phyloP scores from a whole-genome alignment of 2,888 invertebrate genomes.

The Hirtodrosophila trivittata region DNA sequence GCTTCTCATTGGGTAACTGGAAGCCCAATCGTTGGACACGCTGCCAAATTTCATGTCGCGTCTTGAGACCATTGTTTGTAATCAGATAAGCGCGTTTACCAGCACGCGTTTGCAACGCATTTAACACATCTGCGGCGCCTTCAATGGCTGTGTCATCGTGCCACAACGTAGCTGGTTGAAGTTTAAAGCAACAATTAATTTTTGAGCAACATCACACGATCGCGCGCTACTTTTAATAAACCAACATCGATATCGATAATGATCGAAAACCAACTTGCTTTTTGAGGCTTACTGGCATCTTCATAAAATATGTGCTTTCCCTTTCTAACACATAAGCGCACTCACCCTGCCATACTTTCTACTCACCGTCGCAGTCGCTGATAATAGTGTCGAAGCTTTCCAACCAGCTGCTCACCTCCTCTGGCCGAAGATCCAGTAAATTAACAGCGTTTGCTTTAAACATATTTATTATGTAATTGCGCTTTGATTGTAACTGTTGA shows the following conservation, averaged over 20 bases:
- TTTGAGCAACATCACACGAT: neutral
- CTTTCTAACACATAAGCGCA: neutral
- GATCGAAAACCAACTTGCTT: neutral
- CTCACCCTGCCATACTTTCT: neutral
- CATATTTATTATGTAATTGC: conserved; percentile 69
- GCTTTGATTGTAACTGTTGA: conserved; percentile 24
- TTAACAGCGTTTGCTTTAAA: conserved; percentile 82
- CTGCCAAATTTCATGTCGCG: conserved; percentile 89
- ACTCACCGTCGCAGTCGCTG: conserved; percentile 93
- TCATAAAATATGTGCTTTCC: neutral
- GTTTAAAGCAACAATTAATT: neutral
- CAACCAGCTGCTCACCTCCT: conserved; percentile 87
- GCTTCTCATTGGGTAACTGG: conserved; percentile 88
- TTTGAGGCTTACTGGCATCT: conserved; percentile 21
- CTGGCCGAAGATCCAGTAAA: conserved; percentile 85
- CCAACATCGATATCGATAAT: conserved; percentile 14
- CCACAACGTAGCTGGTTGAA: conserved; percentile 89
- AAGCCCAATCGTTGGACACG: conserved; percentile 90
- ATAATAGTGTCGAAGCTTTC: conserved; percentile 91
- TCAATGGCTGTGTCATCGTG: conserved; percentile 88
- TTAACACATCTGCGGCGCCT: conserved; percentile 88
- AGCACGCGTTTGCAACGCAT: conserved; percentile 87
- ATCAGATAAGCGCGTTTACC: conserved; percentile 93
- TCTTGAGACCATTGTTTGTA: conserved; percentile 95
- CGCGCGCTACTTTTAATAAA: neutral